Evolutionary conservation across 1,140 invertebrate genomes (phyloP).

Genomic region (Schlechtendalia chinensis): DNA sequence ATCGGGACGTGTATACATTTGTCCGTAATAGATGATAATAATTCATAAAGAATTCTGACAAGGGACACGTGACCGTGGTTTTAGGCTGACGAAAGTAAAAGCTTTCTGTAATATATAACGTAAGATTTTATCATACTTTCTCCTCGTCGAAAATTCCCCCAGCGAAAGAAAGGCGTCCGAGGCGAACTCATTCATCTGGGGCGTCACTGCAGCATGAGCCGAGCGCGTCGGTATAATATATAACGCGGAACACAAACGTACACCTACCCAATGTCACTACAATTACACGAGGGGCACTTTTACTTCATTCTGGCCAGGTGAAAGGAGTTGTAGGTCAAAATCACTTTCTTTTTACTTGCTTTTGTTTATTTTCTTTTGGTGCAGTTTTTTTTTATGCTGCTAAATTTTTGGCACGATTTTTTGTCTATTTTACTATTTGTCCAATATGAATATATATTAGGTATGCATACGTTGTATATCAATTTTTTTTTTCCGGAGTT

Average conservation of each 20-base stretch:
- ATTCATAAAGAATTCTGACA: background rate
- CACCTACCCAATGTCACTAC: constrained; percentile 48
- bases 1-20: constrained; percentile 1
- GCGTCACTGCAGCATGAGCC: constrained; percentile 15
- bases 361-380: constrained; percentile 48
- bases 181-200: constrained; percentile 46
- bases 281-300: constrained; percentile 47
- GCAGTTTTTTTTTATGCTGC: constrained; percentile 28
- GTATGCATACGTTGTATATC: no score
- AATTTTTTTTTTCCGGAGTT: no score
- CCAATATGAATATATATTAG: no score
- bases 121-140: constrained; percentile 46
- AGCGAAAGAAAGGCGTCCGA: constrained; percentile 47
- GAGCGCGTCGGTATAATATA: background rate
- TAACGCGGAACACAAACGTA: background rate
- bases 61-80: constrained; percentile 33
- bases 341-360: constrained; percentile 49
- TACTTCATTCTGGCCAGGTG: constrained; percentile 46
- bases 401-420: constrained; percentile 42
- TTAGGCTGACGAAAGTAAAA: constrained; percentile 44
- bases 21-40: background rate
- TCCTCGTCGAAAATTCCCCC: constrained; percentile 48
- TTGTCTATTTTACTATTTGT: background rate
- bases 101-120: constrained; percentile 44
- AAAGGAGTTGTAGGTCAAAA: constrained; percentile 50